Base-by-base conservation (phyloP, 2,113 vertebrate genomes). In the Fulica atra region DNA sequence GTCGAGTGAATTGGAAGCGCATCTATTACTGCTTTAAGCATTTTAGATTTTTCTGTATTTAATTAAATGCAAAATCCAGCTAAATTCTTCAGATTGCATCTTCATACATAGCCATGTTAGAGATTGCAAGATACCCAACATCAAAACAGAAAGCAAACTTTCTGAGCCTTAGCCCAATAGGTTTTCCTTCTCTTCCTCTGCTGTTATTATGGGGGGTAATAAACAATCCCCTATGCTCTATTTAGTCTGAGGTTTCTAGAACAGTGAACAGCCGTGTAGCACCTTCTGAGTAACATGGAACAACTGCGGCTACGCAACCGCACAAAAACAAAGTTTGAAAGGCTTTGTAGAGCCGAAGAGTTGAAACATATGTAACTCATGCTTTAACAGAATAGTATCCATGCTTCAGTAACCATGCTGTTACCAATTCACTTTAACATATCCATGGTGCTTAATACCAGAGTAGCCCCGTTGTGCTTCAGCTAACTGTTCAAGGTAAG, bases 401-500 rank as follows among this genome's bases (percentile, higher is more conserved):
- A 15, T 15, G 23, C 38, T 66, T 57, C 23, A 57, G 51, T 18
- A 63, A 19, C 28, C 6, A 6, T 4, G 14, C 15, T 66, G 48
- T 25, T 35, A 56, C 13, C 12, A 12, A 28, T 25, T 35, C 2
- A 4, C 28, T 36, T 48, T 19, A 69, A 76, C 11, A 28, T 2
- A 19, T 1, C 14, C 8, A 3, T 1, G 6, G 17, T 44, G 25
- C 13, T 56, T 51, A 53, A 69, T 40, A 16, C 13, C 3, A 23
- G 8, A 38, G 31, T 3, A 60, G 13, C 28, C 14, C 33, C 7
- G 19, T 0, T 29, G 46, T 18, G 7, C 33, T 60, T 23, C 38
- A 8, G 21, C 2, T 10, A 1, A 23, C 14, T 40, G 66, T 12
- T 16, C 35, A 20, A 18, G 31, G 7, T 0, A 31, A 26, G 31